Conservation (phyloP, 2,797 vertebrate species). For the Melanotaenia parkinsoni region DNA sequence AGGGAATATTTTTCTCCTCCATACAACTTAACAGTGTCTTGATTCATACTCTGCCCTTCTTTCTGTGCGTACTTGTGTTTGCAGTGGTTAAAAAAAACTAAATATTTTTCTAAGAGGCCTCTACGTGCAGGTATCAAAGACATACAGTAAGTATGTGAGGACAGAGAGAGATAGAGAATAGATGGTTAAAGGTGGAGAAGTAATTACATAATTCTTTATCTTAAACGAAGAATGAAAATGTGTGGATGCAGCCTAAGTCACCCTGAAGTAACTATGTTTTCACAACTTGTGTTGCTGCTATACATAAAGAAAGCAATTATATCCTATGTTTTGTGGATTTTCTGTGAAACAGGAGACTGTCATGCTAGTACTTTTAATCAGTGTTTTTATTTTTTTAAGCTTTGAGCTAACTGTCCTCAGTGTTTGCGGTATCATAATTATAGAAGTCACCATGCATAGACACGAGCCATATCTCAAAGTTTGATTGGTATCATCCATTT, state of each 20-base stretch:
- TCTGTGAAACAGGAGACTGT: neutral
- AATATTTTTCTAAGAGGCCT: too few species aligned
- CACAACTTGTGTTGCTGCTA: neutral
- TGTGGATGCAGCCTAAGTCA: neutral
- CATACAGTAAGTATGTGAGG: neutral
- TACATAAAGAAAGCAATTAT: neutral
- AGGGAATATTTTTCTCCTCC: neutral
- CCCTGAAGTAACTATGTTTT: neutral
- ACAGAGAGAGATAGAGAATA: neutral
- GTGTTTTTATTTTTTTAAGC: neutral
- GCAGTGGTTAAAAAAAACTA: neutral
- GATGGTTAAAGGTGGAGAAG: neutral
- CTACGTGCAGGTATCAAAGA: too few species aligned
- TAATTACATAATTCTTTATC: too few species aligned
- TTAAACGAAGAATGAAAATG: neutral
- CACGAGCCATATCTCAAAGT: neutral
- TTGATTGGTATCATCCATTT: neutral
- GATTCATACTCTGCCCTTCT: neutral
- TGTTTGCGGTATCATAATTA: conserved; percentile 11
- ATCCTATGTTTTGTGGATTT: neutral
- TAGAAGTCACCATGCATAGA: neutral
- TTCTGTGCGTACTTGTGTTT: neutral
- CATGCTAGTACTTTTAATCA: neutral
- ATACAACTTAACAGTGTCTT: neutral
- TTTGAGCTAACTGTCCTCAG: neutral